Evolutionary conservation across 2,113 vertebrate genomes (phyloP).

Genomic region (Tricholaema leucomelas): DNA sequence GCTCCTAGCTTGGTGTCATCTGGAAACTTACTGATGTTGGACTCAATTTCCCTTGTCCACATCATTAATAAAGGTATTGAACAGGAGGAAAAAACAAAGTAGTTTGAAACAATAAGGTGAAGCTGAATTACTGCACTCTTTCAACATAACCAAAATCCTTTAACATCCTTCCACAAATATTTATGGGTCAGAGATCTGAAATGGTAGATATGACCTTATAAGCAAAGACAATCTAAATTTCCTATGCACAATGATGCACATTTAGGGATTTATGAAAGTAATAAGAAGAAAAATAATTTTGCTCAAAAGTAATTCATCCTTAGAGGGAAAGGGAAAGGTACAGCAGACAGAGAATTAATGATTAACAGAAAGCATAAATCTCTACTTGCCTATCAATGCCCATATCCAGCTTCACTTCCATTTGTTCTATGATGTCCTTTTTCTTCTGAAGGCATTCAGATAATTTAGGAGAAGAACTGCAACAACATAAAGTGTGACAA

Average conservation of each 20-base stretch:
- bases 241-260: not conserved
- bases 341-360: not conserved
- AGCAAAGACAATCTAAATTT: not conserved
- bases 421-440: slow-evolving; percentile 98
- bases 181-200: not conserved
- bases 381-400: slow-evolving; percentile 93
- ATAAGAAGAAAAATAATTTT: not conserved
- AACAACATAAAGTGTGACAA: not conserved
- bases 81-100: not conserved
- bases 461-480: slow-evolving; percentile 94
- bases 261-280: not conserved
- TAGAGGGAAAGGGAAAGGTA: not conserved
- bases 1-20: no score
- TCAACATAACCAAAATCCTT: not conserved
- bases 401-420: slow-evolving; percentile 98
- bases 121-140: not conserved
- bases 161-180: not conserved
- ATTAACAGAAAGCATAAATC: not conserved
- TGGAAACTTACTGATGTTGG: no score
- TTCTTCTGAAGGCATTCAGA: slow-evolving; percentile 99
- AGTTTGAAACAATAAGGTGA: not conserved
- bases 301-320: not conserved
- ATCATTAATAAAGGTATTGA: no score
- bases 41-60: no score
- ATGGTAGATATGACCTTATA: not conserved